Conservation (phyloP, 2,113 vertebrate species). For the Amblyopsis rosae region DNA sequence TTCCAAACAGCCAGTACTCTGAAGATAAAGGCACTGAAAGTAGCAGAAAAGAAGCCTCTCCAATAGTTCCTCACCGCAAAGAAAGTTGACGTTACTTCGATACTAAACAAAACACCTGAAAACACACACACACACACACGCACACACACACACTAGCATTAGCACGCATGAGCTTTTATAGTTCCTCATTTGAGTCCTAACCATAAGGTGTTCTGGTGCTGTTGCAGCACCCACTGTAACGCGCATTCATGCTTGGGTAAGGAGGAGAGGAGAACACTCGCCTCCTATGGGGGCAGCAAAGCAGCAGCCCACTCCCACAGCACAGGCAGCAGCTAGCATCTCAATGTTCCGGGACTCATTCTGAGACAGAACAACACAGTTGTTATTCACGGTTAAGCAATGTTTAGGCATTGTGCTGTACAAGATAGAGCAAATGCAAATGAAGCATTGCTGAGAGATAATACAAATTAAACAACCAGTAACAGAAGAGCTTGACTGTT, state of each 20-base stretch:
- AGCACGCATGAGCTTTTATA: too few relatives aligned
- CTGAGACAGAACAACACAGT: slow-evolving; percentile 55
- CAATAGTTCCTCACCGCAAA: slow-evolving; percentile 98
- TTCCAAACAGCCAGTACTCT: slow-evolving; percentile 96
- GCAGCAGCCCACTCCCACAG: slow-evolving; percentile 93
- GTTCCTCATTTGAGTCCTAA: too few relatives aligned
- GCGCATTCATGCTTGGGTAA: too few relatives aligned
- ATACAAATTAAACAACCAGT: too few relatives aligned
- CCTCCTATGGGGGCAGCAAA: slow-evolving; percentile 95
- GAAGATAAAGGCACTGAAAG: slow-evolving; percentile 98
- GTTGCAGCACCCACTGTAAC: too few relatives aligned
- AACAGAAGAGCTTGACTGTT: too few relatives aligned
- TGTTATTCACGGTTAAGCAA: background rate
- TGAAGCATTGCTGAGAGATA: background rate
- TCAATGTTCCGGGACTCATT: slow-evolving; percentile 87
- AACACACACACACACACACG: slow-evolving; percentile 30
- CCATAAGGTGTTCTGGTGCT: too few relatives aligned
- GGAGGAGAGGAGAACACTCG: slow-evolving; percentile 55
- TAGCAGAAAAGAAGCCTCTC: slow-evolving; percentile 97
- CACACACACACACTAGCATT: slow-evolving; percentile 1
- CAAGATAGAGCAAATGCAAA: background rate
- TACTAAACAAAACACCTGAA: slow-evolving; percentile 95
- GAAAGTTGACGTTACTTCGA: slow-evolving; percentile 97
- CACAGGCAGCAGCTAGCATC: slow-evolving; percentile 92
- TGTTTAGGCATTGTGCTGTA: background rate